These are phyloP conservation scores for Drosophila leonis DNA, from an alignment of 2,888 invertebrate genomes.

Conservation along the genomic window DNA sequence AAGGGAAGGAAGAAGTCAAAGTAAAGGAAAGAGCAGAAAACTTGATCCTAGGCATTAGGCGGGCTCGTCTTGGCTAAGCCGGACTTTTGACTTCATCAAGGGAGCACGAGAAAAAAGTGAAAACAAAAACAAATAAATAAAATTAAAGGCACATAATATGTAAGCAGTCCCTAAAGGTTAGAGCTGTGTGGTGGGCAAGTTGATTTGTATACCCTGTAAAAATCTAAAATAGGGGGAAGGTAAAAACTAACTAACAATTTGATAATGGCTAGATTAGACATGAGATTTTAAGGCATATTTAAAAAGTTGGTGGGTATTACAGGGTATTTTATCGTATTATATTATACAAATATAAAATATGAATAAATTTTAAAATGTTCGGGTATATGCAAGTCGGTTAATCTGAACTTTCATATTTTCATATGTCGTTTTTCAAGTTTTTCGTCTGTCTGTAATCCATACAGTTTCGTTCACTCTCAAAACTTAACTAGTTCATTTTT, in stretches of 20 bases:
- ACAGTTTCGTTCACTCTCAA: not conserved
- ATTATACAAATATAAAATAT: too few species aligned
- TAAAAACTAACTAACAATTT: not conserved
- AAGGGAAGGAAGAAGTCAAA: not conserved
- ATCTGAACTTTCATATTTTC: too few species aligned
- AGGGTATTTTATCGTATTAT: too few species aligned
- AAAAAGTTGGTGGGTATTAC: too few species aligned
- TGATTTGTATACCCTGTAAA: constrained; percentile 18
- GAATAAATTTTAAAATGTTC: too few species aligned
- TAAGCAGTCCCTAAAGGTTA: constrained; percentile 32
- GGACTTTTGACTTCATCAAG: constrained; percentile 45
- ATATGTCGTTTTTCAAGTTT: too few species aligned
- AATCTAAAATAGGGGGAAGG: not conserved
- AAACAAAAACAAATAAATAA: constrained; percentile 59
- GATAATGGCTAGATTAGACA: not conserved
- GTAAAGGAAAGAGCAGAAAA: constrained; percentile 5
- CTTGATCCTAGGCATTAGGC: constrained; percentile 44
- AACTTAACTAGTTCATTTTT: not conserved
- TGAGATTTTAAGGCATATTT: not conserved
- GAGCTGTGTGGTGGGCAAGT: constrained; percentile 6
- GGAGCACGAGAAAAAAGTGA: not conserved
- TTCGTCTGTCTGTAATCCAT: too few species aligned
- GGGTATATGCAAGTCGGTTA: too few species aligned
- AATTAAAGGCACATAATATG: constrained; percentile 43
- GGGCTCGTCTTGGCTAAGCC: constrained; percentile 19